A percentile compares a stretch with the other conserved stretches of the same genome.
These are phyloP conservation scores for Pectinophora gossypiella DNA, from an alignment of 1,140 invertebrate genomes.

Conservation along the genomic window DNA sequence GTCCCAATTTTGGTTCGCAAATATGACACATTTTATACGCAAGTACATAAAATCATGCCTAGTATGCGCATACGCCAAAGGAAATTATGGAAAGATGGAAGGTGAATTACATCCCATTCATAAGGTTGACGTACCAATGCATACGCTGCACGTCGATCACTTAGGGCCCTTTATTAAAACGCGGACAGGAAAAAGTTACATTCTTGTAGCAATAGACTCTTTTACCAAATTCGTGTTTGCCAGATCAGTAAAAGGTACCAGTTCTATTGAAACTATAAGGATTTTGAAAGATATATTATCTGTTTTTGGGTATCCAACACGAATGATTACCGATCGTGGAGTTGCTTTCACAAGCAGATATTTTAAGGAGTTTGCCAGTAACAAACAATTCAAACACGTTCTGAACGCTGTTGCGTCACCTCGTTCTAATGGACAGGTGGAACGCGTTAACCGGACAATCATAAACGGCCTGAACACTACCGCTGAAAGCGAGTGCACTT, in stretches of 20 bases:
- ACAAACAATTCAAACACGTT: not conserved
- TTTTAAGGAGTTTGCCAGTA: not conserved
- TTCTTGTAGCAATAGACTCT: not conserved
- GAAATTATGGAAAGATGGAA: not conserved
- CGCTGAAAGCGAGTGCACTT: too few relatives aligned
- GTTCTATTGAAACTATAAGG: not conserved
- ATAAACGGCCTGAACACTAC: not conserved
- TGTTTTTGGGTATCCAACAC: not conserved
- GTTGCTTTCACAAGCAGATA: not conserved
- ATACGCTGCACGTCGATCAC: not conserved
- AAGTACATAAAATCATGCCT: not conserved
- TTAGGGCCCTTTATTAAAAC: not conserved
- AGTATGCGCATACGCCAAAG: not conserved
- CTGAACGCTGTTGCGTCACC: not conserved
- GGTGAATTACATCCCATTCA: not conserved
- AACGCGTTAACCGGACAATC: not conserved
- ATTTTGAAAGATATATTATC: not conserved
- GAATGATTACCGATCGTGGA: not conserved
- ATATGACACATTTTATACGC: not conserved
- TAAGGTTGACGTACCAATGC: not conserved
- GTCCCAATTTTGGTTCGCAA: not conserved
- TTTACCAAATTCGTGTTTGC: not conserved
- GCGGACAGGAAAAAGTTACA: not conserved
- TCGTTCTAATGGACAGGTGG: not conserved
- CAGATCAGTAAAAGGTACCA: not conserved